A percentile compares a stretch with the other conserved stretches of the same genome.
Conservation (phyloP, 2,113 vertebrate genomes). For the Bubo scandiacus region DNA sequence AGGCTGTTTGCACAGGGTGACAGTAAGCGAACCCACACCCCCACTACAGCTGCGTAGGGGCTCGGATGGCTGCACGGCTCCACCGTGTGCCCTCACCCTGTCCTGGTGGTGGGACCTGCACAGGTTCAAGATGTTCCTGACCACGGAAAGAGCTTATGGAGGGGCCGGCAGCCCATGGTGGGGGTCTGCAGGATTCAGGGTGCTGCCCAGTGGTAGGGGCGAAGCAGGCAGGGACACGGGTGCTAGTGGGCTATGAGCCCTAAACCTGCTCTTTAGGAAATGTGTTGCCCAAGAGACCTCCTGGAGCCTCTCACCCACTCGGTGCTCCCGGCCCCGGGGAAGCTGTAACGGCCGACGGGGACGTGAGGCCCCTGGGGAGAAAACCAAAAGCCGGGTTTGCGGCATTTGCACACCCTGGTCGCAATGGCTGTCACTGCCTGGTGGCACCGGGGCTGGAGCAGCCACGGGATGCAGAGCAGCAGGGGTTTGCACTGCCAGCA, state of each 20-base stretch:
- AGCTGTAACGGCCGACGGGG: accelerated
- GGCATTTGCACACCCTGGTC: accelerated
- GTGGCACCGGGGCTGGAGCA: accelerated
- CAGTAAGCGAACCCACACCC: not conserved
- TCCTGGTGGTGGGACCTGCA: not conserved
- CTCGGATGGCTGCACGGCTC: accelerated
- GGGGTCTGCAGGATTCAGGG: not conserved
- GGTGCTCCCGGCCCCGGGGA: accelerated
- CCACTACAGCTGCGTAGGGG: accelerated
- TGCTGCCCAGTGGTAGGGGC: accelerated
- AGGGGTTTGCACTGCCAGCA: not conserved
- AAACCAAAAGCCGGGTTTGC: not conserved
- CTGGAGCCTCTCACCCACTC: not conserved
- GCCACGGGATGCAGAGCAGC: accelerated
- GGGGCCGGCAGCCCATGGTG: accelerated
- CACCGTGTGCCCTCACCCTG: accelerated
- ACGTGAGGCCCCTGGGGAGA: not conserved
- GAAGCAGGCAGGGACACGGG: accelerated
- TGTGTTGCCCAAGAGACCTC: not conserved
- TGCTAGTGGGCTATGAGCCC: accelerated
- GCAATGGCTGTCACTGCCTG: accelerated
- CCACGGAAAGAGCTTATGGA: accelerated
- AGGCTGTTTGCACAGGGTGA: not conserved
- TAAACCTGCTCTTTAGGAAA: not conserved
- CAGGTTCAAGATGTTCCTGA: not conserved